Evolutionary conservation across 1,140 invertebrate species (phyloP).

Genomic region (Uloborus diversus): DNA sequence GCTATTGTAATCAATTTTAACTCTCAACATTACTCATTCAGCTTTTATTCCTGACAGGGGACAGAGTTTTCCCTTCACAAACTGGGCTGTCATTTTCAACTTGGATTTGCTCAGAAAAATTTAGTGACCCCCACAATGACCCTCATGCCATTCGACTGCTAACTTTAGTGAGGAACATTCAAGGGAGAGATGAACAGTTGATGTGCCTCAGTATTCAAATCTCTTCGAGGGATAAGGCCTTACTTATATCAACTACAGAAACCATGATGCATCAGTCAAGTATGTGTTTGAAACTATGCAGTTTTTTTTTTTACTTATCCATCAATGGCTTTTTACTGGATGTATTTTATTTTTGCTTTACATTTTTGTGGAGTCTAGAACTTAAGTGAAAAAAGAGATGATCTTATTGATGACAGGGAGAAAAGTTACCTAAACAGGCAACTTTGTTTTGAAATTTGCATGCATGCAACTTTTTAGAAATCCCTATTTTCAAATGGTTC

Average conservation of each 20-base stretch:
- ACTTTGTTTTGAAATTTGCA: too few species aligned
- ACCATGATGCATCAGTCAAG: conserved; percentile 80
- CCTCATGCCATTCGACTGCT: conserved; percentile 92
- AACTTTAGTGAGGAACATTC: conserved; percentile 86
- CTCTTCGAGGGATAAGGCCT: conserved; percentile 89
- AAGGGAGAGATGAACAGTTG: conserved; percentile 70
- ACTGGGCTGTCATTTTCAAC: conserved; percentile 93
- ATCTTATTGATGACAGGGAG: too few species aligned
- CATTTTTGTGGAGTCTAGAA: too few species aligned
- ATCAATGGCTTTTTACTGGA: too few species aligned
- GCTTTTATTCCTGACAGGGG: too few species aligned
- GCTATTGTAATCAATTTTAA: too few species aligned
- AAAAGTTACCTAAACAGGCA: too few species aligned
- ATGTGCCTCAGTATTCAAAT: conserved; percentile 83
- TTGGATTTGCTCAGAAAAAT: conserved; percentile 98
- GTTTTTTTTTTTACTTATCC: neutral
- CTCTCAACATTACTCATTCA: too few species aligned
- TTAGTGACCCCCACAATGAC: conserved; percentile 87
- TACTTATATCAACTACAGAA: conserved; percentile 94
- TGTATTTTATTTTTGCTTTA: too few species aligned
- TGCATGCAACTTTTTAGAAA: too few species aligned
- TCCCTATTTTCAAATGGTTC: too few species aligned
- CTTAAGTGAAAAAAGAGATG: too few species aligned
- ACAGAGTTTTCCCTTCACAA: conserved; percentile 93
- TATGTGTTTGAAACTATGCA: neutral